These are phyloP conservation scores for Esox lucius DNA, from an alignment of 2,797 vertebrate genomes.

Conservation along the genomic window DNA sequence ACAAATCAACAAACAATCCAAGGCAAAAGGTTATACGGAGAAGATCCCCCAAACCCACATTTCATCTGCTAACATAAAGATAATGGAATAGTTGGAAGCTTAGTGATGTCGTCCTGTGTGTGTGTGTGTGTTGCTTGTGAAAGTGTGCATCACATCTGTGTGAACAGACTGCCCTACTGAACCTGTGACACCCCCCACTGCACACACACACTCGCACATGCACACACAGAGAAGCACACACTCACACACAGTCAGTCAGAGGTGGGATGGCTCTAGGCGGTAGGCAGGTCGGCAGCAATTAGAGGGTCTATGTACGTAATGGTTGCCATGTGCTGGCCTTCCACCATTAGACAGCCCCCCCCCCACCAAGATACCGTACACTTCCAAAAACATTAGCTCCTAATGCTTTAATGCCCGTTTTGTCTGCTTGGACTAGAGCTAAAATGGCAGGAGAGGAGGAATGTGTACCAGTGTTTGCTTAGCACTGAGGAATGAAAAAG, in stretches of 20 bases:
- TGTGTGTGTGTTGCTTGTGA: conserved; percentile 50
- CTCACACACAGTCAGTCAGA: conserved; percentile 54
- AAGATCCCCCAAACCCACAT: neutral
- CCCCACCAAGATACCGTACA: conserved; percentile 73
- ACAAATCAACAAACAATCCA: conserved; percentile 16
- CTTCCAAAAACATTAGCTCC: conserved; percentile 82
- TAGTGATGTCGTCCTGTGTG: conserved; percentile 37
- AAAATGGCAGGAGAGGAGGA: conserved; percentile 73
- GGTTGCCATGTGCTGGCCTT: conserved; percentile 80
- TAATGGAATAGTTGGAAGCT: neutral
- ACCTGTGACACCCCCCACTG: conserved; percentile 75
- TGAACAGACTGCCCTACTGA: conserved; percentile 78
- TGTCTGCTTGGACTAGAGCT: conserved; percentile 66
- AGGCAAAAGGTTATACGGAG: neutral
- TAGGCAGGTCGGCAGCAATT: conserved; percentile 78
- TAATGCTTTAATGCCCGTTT: conserved; percentile 80
- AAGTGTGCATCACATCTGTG: conserved; percentile 54
- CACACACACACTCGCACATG: conserved; percentile 8
- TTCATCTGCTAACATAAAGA: neutral
- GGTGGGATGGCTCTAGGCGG: conserved; percentile 78
- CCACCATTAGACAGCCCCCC: conserved; percentile 72
- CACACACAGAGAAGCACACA: conserved; percentile 10
- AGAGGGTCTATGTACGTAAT: conserved; percentile 79
- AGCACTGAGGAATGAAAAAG: conserved; percentile 51
- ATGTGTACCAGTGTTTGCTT: conserved; percentile 66